Base-by-base conservation (phyloP, 2,113 vertebrate genomes). In the Trogon surrucura region DNA sequence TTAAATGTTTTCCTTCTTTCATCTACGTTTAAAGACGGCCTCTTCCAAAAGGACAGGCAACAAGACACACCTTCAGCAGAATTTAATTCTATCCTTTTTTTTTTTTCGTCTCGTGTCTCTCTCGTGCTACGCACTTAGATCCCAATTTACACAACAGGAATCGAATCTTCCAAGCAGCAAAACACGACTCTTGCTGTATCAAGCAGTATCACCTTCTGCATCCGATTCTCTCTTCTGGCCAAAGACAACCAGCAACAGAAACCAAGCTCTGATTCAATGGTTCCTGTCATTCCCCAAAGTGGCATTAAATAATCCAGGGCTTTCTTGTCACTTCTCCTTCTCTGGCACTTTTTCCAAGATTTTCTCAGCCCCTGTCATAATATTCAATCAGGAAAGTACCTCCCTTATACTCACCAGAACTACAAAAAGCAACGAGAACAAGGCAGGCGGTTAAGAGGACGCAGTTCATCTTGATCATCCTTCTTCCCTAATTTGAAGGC, bases 381-480 rank as follows among this genome's bases (percentile, higher is more conserved):
- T 44, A 18, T 20, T 6, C 6, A 21, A 56, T 11, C 53, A 16
- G 72, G 8, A 1, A 81, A 80, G 12, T 11, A 27, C 9, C 22
- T 74, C 57, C 32, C 16, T 85, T 36, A 27, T 93, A 97, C 97
- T 94, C 90, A 97, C 97, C 96, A 45, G 84, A 95, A 62, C 34
- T 58, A 60, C 91, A 97, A 23, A 95, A 91, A 44, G 67, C 77
- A 21, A 69, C 38, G 78, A 97, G 58, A 50, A 94, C 18, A 32
- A 97, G 8, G 84, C 88, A 97, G 62, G 72, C 0, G 0, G 65
- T 87, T 62, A 97, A 25, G 69, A 97, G 62, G 85, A 96, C 1
- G 45, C 29, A 57, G 64, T 93, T 97, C 86, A 95, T 95, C 91
- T 97, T 97, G 83, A 25, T 41, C 95, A 90, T 88, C 66, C 48